A percentile compares a stretch with the other conserved stretches of the same genome.
These are phyloP conservation scores for Sebastes matsubarae DNA, from an alignment of 2,797 vertebrate genomes.

Conservation along the genomic window DNA sequence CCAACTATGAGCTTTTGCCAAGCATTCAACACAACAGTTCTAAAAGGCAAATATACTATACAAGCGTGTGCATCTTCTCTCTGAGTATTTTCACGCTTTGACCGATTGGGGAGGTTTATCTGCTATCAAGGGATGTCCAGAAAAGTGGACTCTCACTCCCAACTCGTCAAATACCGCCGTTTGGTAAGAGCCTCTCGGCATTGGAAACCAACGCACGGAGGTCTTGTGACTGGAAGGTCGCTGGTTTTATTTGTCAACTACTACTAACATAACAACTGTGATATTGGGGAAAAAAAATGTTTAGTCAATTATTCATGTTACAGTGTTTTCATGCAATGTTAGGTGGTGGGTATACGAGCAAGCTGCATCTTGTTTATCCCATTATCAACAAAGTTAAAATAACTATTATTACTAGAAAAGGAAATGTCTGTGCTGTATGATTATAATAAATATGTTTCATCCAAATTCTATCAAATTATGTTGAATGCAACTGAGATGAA, in stretches of 20 bases:
- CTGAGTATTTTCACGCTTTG: background rate
- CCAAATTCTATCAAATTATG: background rate
- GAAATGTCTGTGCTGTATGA: background rate
- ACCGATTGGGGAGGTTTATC: background rate
- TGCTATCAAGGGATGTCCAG: background rate
- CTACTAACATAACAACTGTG: background rate
- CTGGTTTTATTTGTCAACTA: background rate
- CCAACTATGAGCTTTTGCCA: background rate
- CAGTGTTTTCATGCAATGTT: background rate
- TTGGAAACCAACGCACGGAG: background rate
- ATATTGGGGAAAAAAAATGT: fast-evolving
- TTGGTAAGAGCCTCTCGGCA: no score
- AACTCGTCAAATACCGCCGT: no score
- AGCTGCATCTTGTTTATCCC: background rate
- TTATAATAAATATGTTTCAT: background rate
- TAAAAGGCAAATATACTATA: background rate
- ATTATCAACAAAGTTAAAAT: background rate
- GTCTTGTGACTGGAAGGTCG: no score
- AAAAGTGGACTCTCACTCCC: background rate
- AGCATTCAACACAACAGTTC: background rate
- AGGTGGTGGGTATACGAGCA: background rate
- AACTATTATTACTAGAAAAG: background rate
- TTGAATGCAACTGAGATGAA: background rate
- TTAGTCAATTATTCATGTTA: background rate
- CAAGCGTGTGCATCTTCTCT: background rate